Percentiles rank a stretch among this genome's conserved stretches.
Evolutionary conservation across 2,888 invertebrate species (phyloP).

Genomic region (Campoplex nolae): DNA sequence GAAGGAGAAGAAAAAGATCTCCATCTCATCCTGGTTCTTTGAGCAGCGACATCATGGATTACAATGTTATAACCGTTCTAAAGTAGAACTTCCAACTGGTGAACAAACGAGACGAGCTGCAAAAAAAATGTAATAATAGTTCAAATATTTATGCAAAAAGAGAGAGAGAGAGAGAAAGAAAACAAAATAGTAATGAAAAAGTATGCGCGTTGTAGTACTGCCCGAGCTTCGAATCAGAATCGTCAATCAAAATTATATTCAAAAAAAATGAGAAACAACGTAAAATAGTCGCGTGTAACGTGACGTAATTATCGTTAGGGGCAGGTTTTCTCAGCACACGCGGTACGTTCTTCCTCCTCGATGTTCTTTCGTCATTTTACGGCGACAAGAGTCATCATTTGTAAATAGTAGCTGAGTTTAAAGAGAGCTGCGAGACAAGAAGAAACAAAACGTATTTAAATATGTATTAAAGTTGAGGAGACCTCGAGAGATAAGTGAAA

Average conservation of each 20-base stretch:
- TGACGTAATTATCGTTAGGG: conserved; percentile 11
- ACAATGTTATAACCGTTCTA: neutral
- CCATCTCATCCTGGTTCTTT: conserved; percentile 22
- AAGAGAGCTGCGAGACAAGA: conserved; percentile 16
- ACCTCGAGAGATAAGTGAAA: conserved; percentile 11
- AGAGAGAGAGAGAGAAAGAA: neutral
- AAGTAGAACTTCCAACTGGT: conserved; percentile 30
- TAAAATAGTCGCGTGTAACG: conserved; percentile 18
- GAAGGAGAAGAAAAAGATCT: neutral
- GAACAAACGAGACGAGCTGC: conserved; percentile 51
- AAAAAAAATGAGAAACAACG: conserved; percentile 21
- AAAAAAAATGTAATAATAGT: conserved; percentile 1
- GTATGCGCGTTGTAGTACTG: conserved; percentile 46
- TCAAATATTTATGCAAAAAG: conserved; percentile 43
- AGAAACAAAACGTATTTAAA: conserved; percentile 25
- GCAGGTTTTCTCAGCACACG: conserved; percentile 55
- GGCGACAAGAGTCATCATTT: conserved; percentile 41
- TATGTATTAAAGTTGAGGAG: conserved; percentile 5
- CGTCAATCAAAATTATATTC: conserved; percentile 4
- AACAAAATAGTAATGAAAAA: conserved; percentile 2
- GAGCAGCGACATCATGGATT: conserved; percentile 18
- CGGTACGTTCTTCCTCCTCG: conserved; percentile 67
- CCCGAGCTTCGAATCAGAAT: conserved; percentile 49
- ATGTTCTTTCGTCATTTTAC: conserved; percentile 40
- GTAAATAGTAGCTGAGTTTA: conserved; percentile 66